Conservation (phyloP, 1,140 invertebrate genomes). For the Asbolus verrucosus region DNA sequence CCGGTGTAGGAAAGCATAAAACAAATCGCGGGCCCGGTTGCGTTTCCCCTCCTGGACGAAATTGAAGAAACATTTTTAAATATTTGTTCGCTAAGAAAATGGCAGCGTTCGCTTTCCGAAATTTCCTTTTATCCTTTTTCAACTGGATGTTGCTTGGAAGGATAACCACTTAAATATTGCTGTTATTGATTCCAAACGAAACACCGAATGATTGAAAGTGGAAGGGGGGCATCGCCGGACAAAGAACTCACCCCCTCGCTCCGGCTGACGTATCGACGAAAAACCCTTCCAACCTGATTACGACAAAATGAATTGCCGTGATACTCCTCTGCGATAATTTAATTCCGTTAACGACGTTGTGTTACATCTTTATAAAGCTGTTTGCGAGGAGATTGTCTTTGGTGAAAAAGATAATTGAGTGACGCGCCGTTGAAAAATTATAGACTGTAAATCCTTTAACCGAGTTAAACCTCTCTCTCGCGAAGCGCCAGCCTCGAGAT, state of each 20-base stretch:
- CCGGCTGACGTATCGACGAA: constrained; percentile 23
- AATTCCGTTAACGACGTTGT: constrained; percentile 18
- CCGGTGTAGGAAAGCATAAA: no score
- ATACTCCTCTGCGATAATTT: constrained; percentile 32
- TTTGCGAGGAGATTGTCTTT: constrained; percentile 17
- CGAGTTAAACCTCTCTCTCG: background rate
- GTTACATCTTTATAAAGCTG: constrained; percentile 31
- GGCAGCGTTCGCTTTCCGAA: constrained; percentile 2
- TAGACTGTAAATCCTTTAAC: constrained; percentile 3
- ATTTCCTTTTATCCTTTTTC: no score
- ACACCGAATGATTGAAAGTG: background rate
- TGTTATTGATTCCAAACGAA: constrained; percentile 10
- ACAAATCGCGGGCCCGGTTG: no score
- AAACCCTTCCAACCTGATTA: constrained; percentile 34
- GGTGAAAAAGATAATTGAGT: constrained; percentile 18
- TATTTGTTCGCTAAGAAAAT: constrained; percentile 8
- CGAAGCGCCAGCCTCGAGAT: background rate
- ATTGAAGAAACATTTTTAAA: constrained; percentile 11
- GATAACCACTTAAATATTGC: constrained; percentile 15
- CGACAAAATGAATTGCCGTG: constrained; percentile 21
- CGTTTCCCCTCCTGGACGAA: background rate
- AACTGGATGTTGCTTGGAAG: background rate
- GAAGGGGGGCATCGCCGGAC: constrained; percentile 3
- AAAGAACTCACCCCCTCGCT: background rate
- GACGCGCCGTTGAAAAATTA: constrained; percentile 28